These are phyloP conservation scores for Champsocephalus esox DNA, from an alignment of 2,797 vertebrate genomes.

Conservation along the genomic window DNA sequence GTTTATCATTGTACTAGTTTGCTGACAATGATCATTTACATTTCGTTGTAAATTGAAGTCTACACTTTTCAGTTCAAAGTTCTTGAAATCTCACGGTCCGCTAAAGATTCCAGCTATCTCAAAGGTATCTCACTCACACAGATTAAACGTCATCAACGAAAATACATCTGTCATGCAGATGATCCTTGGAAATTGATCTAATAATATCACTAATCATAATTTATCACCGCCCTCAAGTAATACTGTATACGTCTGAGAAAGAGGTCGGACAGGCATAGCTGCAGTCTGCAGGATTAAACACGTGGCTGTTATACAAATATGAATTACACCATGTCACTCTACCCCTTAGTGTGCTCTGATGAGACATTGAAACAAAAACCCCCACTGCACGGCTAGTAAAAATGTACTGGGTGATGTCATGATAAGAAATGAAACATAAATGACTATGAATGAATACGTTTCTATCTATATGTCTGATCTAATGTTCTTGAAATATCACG, in stretches of 20 bases:
- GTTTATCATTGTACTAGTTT: not conserved
- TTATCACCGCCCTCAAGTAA: conserved; percentile 8
- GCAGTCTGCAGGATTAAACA: conserved; percentile 19
- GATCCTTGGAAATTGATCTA: too few relatives aligned
- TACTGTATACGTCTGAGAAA: conserved; percentile 6
- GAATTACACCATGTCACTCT: conserved; percentile 19
- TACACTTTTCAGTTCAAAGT: not conserved
- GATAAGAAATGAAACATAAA: not conserved
- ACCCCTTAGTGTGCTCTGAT: not conserved
- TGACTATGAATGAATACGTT: not conserved
- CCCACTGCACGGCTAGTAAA: conserved; percentile 26
- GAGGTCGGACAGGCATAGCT: conserved; percentile 5
- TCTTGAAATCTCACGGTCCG: too few relatives aligned
- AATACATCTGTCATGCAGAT: too few relatives aligned
- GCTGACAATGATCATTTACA: not conserved
- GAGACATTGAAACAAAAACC: conserved; percentile 8
- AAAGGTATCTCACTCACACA: too few relatives aligned
- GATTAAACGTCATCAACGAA: too few relatives aligned
- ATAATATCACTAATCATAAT: not conserved
- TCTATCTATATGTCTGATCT: not conserved
- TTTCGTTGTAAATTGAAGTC: not conserved
- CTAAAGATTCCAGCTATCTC: too few relatives aligned
- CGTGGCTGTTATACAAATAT: conserved; percentile 12
- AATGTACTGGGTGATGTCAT: not conserved
- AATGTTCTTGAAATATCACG: not conserved